Percentiles rank a stretch among this genome's conserved stretches.
Evolutionary conservation across 2,888 invertebrate species (phyloP).

Genomic region (Argyresthia goedartella): DNA sequence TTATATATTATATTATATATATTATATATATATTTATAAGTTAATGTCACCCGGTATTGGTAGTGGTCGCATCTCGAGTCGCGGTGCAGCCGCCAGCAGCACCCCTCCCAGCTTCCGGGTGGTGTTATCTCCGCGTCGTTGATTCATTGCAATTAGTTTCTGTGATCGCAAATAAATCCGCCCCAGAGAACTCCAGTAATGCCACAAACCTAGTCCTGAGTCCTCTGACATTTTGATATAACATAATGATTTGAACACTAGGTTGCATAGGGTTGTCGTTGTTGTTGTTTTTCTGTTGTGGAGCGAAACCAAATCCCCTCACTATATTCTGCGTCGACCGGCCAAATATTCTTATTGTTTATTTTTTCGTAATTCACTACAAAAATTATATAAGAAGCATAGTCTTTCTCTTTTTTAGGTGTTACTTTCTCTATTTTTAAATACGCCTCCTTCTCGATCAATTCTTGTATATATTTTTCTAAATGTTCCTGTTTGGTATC

Average conservation of each 20-base stretch:
- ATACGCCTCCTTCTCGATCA: neutral
- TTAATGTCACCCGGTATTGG: neutral
- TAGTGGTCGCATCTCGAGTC: constrained; percentile 1
- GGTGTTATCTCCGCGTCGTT: neutral
- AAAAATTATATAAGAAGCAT: neutral
- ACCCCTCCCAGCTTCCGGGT: neutral
- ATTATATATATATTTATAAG: neutral
- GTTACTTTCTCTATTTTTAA: neutral
- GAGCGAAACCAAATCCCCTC: neutral
- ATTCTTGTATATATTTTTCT: neutral
- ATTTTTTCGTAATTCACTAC: neutral
- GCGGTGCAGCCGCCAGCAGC: constrained; percentile 1
- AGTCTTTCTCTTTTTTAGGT: neutral
- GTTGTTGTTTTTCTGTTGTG: no score
- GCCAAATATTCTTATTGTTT: neutral
- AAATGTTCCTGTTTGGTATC: neutral
- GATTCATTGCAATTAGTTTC: neutral
- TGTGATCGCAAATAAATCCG: neutral
- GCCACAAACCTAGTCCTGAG: no score
- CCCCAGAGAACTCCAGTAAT: neutral
- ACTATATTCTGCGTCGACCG: neutral
- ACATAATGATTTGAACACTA: no score
- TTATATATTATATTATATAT: no score
- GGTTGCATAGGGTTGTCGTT: no score
- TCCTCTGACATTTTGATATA: neutral